A percentile compares a stretch with the other conserved stretches of the same genome.
Conservation (phyloP, 2,888 invertebrate species). For the Drosophila antonietae region DNA sequence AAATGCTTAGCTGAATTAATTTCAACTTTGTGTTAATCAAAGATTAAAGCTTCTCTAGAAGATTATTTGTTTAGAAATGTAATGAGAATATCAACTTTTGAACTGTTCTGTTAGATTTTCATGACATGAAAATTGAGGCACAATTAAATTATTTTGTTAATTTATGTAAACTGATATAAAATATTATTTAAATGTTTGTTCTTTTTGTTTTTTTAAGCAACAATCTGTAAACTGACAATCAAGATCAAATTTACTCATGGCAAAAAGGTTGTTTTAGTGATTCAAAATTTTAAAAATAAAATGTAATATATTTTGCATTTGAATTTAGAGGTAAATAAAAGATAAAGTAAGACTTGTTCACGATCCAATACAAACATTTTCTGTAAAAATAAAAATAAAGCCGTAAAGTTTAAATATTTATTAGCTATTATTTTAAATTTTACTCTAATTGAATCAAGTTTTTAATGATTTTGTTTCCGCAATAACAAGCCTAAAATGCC, state of each 20-base stretch:
- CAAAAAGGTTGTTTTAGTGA: not conserved
- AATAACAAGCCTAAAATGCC: too few species aligned
- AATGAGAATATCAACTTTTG: not conserved
- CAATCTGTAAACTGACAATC: not conserved
- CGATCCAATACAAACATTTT: too few species aligned
- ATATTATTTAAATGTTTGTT: too few species aligned
- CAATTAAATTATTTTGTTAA: too few species aligned
- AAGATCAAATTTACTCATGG: not conserved
- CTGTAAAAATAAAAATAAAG: too few species aligned
- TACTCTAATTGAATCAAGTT: too few species aligned
- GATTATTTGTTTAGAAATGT: not conserved
- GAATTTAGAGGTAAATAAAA: not conserved
- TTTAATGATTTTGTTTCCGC: too few species aligned
- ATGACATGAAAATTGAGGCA: too few species aligned
- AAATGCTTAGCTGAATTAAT: not conserved
- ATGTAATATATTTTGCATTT: not conserved
- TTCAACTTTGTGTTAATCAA: not conserved
- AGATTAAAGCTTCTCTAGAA: not conserved
- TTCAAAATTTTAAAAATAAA: not conserved
- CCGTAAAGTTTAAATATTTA: too few species aligned
- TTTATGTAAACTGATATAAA: too few species aligned
- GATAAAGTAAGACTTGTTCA: too few species aligned
- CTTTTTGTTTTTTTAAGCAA: not conserved
- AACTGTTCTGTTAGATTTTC: not conserved
- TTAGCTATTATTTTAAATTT: too few species aligned